Evolutionary conservation across 2,113 vertebrate species (phyloP).

Genomic region (Notechis scutatus): DNA sequence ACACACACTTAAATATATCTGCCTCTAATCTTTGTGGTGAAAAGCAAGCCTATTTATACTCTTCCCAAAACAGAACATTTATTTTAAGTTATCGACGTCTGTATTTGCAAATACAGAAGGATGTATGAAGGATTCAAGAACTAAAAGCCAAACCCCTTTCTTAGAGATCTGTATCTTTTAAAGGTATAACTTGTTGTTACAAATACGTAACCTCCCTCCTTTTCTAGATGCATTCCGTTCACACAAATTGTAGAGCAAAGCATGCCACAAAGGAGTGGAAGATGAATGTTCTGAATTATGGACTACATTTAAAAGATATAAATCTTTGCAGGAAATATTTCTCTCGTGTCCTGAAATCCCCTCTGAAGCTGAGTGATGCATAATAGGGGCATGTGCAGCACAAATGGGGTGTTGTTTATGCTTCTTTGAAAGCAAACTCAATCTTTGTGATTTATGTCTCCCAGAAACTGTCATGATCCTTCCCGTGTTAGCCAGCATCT

Average conservation of each 20-base stretch:
- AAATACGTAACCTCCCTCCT: conserved; percentile 33
- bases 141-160: conserved; percentile 65
- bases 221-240: conserved; percentile 21
- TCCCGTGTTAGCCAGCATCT: not conserved
- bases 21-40: conserved; percentile 25
- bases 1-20: conserved; percentile 8
- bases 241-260: not conserved
- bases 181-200: conserved; percentile 32
- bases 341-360: not conserved
- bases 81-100: conserved; percentile 37
- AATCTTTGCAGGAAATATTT: not conserved
- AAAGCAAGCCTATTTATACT: conserved; percentile 18
- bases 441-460: not conserved
- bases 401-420: not conserved
- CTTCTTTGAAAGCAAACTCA: not conserved
- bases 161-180: conserved; percentile 50
- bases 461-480: not conserved
- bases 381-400: not conserved
- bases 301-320: not conserved
- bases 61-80: conserved; percentile 38
- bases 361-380: not conserved
- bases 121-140: conserved; percentile 35
- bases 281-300: not conserved
- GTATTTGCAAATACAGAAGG: conserved; percentile 25
- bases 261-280: not conserved